Conservation (phyloP, 2,797 vertebrate genomes). For the Danionella dracula region DNA sequence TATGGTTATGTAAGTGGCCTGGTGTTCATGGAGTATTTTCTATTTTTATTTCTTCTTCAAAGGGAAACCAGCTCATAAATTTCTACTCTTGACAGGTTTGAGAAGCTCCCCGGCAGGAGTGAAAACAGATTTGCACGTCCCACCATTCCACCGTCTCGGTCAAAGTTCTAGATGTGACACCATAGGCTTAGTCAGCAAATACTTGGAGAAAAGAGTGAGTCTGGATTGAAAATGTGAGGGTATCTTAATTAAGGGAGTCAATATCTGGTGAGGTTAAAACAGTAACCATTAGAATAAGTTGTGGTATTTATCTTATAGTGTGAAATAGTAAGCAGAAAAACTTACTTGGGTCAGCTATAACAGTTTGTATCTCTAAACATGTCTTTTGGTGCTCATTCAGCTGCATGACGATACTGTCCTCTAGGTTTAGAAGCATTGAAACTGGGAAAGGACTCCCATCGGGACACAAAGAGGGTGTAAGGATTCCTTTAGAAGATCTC, state of each 20-base stretch:
- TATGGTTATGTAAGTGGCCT: background rate
- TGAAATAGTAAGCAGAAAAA: background rate
- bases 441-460: conserved; percentile 49
- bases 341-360: conserved; percentile 70
- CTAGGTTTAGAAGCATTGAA: conserved; percentile 51
- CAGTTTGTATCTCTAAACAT: conserved; percentile 49
- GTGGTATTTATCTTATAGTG: too few species aligned
- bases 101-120: conserved; percentile 47
- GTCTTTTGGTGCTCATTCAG: conserved; percentile 50
- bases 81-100: conserved; percentile 38
- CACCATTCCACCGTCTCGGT: conserved; percentile 40
- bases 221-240: background rate
- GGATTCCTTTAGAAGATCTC: conserved; percentile 17
- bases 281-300: too few species aligned
- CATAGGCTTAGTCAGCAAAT: conserved; percentile 40
- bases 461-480: conserved; percentile 40
- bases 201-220: conserved; percentile 50
- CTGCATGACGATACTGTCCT: conserved; percentile 56
- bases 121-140: conserved; percentile 60
- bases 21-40: conserved; percentile 8
- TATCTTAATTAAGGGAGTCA: background rate
- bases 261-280: background rate
- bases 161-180: conserved; percentile 24
- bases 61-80: conserved; percentile 39
- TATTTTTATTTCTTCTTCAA: conserved; percentile 47